Evolutionary conservation across 2,888 invertebrate genomes (phyloP).

Genomic region (Augiades crinisus): DNA sequence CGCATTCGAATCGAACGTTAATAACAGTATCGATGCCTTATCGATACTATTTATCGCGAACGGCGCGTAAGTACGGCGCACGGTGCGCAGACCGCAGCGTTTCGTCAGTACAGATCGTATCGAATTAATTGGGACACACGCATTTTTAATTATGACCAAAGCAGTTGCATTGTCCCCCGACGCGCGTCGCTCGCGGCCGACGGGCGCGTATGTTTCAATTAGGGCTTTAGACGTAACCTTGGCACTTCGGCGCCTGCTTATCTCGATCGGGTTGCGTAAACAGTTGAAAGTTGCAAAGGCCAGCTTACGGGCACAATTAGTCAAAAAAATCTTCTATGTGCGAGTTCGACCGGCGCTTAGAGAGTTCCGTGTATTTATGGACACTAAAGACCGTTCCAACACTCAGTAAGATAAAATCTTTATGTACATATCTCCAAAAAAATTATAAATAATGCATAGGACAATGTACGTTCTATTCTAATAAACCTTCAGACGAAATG

Average conservation of each 20-base stretch:
- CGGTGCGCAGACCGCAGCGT: slow-evolving; percentile 45
- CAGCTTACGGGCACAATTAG: slow-evolving; percentile 3
- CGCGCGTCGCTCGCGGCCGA: background rate
- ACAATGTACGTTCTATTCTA: too few relatives aligned
- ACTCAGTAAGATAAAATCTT: too few relatives aligned
- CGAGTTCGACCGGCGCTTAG: too few relatives aligned
- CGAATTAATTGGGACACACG: slow-evolving; percentile 61
- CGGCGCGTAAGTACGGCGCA: slow-evolving; percentile 27
- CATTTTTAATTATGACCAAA: slow-evolving; percentile 55
- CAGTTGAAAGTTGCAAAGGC: slow-evolving; percentile 24
- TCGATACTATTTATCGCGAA: slow-evolving; percentile 57
- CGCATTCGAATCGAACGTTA: slow-evolving; percentile 28
- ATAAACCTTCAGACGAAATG: too few relatives aligned
- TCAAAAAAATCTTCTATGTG: background rate
- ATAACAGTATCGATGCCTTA: slow-evolving; percentile 47
- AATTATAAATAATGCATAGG: too few relatives aligned
- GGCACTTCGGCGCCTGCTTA: slow-evolving; percentile 31
- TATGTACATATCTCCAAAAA: too few relatives aligned
- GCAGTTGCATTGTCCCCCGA: slow-evolving; percentile 25
- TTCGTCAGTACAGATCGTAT: slow-evolving; percentile 57
- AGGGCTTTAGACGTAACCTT: slow-evolving; percentile 33
- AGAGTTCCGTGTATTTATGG: too few relatives aligned
- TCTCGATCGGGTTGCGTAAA: slow-evolving; percentile 28
- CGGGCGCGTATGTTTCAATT: slow-evolving; percentile 31
- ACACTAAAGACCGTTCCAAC: too few relatives aligned